phyloP scores from a whole-genome alignment of 2,888 invertebrate species.

The Eustalomyia histrio region DNA sequence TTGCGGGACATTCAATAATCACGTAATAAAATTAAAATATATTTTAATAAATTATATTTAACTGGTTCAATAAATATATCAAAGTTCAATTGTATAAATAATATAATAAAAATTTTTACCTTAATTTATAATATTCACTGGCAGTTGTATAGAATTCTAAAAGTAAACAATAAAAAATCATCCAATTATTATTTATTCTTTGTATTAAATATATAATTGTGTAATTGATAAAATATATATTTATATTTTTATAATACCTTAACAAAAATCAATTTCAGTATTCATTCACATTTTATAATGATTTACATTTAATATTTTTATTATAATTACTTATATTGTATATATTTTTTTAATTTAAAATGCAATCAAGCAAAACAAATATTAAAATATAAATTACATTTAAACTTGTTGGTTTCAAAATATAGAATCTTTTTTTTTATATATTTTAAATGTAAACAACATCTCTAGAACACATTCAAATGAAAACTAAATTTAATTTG shows the following conservation, averaged over 20 bases:
- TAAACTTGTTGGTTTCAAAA: background rate
- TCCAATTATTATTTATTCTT: background rate
- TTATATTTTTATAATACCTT: background rate
- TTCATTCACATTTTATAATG: conserved; percentile 5
- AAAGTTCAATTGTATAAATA: background rate
- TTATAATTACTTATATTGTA: conserved; percentile 4
- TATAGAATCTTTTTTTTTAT: conserved; percentile 6
- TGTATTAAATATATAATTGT: too few species aligned
- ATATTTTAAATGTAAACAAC: conserved; percentile 36
- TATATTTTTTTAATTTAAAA: conserved; percentile 44
- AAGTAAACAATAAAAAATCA: background rate
- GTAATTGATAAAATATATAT: too few species aligned
- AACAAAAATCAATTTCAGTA: conserved; percentile 2
- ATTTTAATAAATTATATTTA: background rate
- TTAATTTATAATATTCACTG: conserved; percentile 9
- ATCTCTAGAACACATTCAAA: conserved; percentile 61
- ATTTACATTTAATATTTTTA: background rate
- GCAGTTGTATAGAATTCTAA: background rate
- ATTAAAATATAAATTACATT: conserved; percentile 24
- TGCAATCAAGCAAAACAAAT: conserved; percentile 3
- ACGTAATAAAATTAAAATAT: too few species aligned
- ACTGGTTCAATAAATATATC: background rate
- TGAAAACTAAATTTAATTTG: conserved; percentile 65
- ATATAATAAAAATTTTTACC: background rate
- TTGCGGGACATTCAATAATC: too few species aligned